phyloP scores from a whole-genome alignment of 2,797 vertebrate species.

The Kryptopterus vitreolus region DNA sequence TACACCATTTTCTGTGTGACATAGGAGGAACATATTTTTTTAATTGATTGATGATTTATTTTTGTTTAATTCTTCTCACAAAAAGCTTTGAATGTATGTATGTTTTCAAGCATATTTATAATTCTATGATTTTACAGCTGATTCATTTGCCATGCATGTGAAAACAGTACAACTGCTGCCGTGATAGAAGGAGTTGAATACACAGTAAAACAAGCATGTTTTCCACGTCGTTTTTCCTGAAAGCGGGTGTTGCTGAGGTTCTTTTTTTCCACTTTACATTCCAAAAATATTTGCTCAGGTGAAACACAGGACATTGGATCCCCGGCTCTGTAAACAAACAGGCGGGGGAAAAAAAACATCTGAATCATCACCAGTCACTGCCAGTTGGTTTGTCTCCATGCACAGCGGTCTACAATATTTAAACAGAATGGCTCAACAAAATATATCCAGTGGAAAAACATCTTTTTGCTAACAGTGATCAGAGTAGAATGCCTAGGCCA shows the following conservation, averaged over 20 bases:
- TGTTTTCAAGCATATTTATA: not conserved
- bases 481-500: not conserved
- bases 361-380: not conserved
- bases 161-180: not conserved
- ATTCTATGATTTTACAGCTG: not conserved
- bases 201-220: not conserved
- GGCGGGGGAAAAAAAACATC: not conserved
- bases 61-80: not conserved
- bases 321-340: not conserved
- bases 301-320: not conserved
- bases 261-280: not conserved
- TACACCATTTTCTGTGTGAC: constrained; percentile 9
- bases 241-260: too few relatives aligned
- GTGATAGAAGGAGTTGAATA: not conserved
- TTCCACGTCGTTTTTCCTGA: not conserved
- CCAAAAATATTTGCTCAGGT: not conserved
- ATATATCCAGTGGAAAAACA: not conserved
- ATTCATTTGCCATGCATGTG: not conserved
- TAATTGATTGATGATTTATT: not conserved
- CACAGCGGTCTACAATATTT: not conserved
- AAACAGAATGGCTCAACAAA: not conserved
- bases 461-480: not conserved
- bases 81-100: not conserved
- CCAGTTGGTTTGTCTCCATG: not conserved
- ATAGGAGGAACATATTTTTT: not conserved